These are phyloP conservation scores for Taenaris catops DNA, from an alignment of 2,888 invertebrate genomes.

Conservation along the genomic window DNA sequence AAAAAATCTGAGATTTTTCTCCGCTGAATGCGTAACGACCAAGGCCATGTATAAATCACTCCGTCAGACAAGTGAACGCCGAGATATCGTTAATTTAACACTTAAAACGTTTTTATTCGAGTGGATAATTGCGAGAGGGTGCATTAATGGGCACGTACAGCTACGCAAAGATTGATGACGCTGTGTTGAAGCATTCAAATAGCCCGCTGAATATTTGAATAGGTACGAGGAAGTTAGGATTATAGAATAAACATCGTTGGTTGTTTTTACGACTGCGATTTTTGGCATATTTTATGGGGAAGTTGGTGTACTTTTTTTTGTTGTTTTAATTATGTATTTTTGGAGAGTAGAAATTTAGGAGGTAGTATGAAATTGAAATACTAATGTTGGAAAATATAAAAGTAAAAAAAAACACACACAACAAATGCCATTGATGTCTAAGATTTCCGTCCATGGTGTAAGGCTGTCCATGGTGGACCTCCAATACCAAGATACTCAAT, in stretches of 20 bases:
- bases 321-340: too few relatives aligned
- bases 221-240: conserved; percentile 56
- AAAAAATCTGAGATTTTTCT: too few relatives aligned
- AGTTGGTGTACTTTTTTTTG: too few relatives aligned
- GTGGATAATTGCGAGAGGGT: conserved; percentile 72
- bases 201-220: conserved; percentile 69
- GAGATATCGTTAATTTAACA: conserved; percentile 78
- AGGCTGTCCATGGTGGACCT: too few relatives aligned
- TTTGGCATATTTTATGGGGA: conserved; percentile 15
- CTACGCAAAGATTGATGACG: conserved; percentile 69
- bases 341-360: too few relatives aligned
- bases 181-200: conserved; percentile 65
- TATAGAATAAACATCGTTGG: conserved; percentile 54
- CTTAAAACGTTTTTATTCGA: conserved; percentile 77
- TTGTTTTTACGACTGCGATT: conserved; percentile 32
- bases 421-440: too few relatives aligned
- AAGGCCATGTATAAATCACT: conserved; percentile 66
- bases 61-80: conserved; percentile 60
- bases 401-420: too few relatives aligned
- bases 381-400: too few relatives aligned
- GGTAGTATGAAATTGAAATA: too few relatives aligned
- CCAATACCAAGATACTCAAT: too few relatives aligned
- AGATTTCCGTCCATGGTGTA: too few relatives aligned
- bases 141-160: conserved; percentile 65
- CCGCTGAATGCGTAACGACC: too few relatives aligned